Conservation (phyloP, 2,113 vertebrate genomes). For the Leptosomus discolor region DNA sequence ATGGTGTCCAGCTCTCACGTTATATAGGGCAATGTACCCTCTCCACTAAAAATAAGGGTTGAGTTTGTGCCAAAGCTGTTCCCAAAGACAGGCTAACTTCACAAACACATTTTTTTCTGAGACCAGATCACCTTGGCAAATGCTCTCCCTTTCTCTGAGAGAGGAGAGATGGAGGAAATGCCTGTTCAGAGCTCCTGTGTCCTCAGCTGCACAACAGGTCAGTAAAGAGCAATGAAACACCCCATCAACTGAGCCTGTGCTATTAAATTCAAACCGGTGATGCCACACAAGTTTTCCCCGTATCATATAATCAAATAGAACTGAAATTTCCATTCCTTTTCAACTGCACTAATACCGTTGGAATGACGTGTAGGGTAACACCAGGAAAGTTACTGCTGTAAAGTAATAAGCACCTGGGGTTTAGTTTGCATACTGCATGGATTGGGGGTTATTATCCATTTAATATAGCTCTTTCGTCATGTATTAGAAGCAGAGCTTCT, state of each 20-base stretch:
- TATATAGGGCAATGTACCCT: neutral
- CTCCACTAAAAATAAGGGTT: neutral
- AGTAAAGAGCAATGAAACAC: neutral
- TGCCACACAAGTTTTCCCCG: neutral
- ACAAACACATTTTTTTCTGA: fast-evolving
- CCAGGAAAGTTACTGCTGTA: neutral
- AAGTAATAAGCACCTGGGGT: neutral
- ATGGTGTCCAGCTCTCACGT: neutral
- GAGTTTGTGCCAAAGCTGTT: neutral
- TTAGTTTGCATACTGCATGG: neutral
- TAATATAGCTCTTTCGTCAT: neutral
- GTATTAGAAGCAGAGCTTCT: neutral
- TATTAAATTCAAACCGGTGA: neutral
- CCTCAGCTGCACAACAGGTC: neutral
- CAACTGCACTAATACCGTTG: neutral
- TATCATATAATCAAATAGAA: constrained; percentile 1
- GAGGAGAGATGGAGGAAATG: neutral
- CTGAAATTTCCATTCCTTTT: neutral
- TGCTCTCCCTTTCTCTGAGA: neutral
- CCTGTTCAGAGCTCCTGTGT: neutral
- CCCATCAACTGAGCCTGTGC: fast-evolving
- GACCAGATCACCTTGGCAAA: neutral
- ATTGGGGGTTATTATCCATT: neutral
- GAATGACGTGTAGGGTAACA: neutral
- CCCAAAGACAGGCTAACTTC: neutral